phyloP scores from a whole-genome alignment of 2,888 invertebrate genomes.

The Tenthredo amoena region DNA sequence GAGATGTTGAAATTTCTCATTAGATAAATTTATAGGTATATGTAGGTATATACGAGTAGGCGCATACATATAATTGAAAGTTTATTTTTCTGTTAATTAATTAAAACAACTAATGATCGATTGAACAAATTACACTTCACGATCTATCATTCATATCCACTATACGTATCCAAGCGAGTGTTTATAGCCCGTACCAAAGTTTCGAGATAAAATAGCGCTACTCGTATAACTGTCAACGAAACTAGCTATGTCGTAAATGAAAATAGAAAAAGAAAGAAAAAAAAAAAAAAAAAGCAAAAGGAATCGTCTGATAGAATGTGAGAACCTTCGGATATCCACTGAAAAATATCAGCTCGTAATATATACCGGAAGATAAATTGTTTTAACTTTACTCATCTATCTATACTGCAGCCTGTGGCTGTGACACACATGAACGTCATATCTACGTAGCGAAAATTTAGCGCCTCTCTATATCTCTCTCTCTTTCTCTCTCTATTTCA shows the following conservation, averaged over 20 bases:
- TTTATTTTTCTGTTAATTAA: background rate
- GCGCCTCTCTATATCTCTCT: background rate
- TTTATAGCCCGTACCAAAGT: background rate
- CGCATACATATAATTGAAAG: background rate
- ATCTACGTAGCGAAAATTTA: background rate
- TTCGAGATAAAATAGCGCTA: background rate
- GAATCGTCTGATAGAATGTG: background rate
- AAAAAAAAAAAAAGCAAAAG: background rate
- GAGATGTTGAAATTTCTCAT: background rate
- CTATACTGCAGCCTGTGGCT: background rate
- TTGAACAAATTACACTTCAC: background rate
- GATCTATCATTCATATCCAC: background rate
- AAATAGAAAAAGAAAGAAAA: background rate
- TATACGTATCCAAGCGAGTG: background rate
- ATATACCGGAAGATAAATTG: background rate
- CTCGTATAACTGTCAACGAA: slow-evolving; percentile 15
- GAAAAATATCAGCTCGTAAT: background rate
- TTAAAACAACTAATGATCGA: background rate
- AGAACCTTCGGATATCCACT: slow-evolving; percentile 13
- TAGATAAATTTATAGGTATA: no score
- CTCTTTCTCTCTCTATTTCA: background rate
- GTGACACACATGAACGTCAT: background rate
- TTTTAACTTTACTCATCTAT: background rate
- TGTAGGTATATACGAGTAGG: background rate
- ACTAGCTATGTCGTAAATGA: background rate